Conservation (phyloP, 2,888 invertebrate genomes). For the Lucinisca nassula region DNA sequence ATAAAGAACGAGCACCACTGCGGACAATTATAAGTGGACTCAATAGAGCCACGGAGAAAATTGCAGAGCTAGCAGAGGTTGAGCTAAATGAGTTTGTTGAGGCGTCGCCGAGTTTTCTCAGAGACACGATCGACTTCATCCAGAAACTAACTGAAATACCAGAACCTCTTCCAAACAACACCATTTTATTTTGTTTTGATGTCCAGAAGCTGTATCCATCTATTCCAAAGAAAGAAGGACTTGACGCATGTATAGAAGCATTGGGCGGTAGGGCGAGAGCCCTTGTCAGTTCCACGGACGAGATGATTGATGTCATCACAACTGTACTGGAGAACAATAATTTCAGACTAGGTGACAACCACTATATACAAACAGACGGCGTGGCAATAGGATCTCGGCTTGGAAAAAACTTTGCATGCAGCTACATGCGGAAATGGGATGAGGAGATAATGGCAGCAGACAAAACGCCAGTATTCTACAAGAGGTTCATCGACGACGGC, state of each 20-base stretch:
- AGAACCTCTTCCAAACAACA: not conserved
- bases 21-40: slow-evolving; percentile 28
- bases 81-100: slow-evolving; percentile 29
- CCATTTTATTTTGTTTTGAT: slow-evolving; percentile 41
- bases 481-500: too few relatives aligned
- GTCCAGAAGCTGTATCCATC: slow-evolving; percentile 38
- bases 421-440: slow-evolving; percentile 31
- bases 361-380: too few relatives aligned
- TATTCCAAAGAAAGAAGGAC: too few relatives aligned
- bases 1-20: slow-evolving; percentile 21
- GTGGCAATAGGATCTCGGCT: too few relatives aligned
- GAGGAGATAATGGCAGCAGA: not conserved
- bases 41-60: slow-evolving; percentile 21
- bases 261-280: too few relatives aligned
- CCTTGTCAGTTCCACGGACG: too few relatives aligned
- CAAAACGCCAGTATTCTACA: slow-evolving; percentile 15
- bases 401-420: slow-evolving; percentile 14
- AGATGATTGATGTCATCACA: too few relatives aligned
- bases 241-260: too few relatives aligned
- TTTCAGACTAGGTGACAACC: too few relatives aligned
- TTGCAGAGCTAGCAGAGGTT: slow-evolving; percentile 32
- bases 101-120: slow-evolving; percentile 4
- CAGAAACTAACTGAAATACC: slow-evolving; percentile 15
- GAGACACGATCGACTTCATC: slow-evolving; percentile 23
- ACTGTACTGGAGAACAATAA: too few relatives aligned